Base-by-base conservation (phyloP, 2,888 invertebrate species). In the Plusia festucae region DNA sequence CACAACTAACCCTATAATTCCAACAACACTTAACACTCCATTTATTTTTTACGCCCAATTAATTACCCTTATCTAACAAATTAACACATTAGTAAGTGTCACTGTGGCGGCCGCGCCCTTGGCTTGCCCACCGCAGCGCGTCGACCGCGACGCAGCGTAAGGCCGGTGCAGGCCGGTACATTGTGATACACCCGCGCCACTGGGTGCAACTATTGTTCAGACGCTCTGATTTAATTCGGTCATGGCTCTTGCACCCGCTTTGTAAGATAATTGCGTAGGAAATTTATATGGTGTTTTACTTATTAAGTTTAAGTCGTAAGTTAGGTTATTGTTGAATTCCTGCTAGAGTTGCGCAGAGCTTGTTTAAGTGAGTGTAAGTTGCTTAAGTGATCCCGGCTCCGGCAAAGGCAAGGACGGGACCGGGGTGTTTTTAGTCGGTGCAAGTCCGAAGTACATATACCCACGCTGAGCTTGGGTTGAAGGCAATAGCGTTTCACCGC, bases 31-130 rank as follows among this genome's bases (percentile, higher is more conserved):
- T 49, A 20, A 49, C 59, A 70, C 58, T 7, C 53, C 56, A 22
- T 44, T 24, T 49, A 49, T 13, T 20, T 57, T 18, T 65, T 22
- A 16, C 53, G 60, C 24, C 13, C 15, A 62, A 68, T 68, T 62
- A 62, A 68, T 69, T 54, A 68, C 24, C 13, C 32, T 69, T 68
- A 68, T 68, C 68, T 46, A 63, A 65, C 73, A 73, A 70, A 74
- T 73, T 65, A 65, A 55, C 70, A 65, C 74, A 70, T 73, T 73
- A 70, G 74, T 77, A 64, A 72, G 71, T 79, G 79, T 74, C 71
- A 74, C 65, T 62, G 65, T 27, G 56, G 67, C 77, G 80, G 77
- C 68, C 77, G 68, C 71, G 80, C 75, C 79, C 80, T 79, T 79
- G 78, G 6, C 60, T 22, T 76, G 66, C 7, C 53, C 64, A 56